Percentiles rank a stretch among this genome's conserved stretches.
These are phyloP conservation scores for Lytechinus pictus DNA, from an alignment of 35 echinoderm and acorn worm species.

Conservation along the genomic window DNA sequence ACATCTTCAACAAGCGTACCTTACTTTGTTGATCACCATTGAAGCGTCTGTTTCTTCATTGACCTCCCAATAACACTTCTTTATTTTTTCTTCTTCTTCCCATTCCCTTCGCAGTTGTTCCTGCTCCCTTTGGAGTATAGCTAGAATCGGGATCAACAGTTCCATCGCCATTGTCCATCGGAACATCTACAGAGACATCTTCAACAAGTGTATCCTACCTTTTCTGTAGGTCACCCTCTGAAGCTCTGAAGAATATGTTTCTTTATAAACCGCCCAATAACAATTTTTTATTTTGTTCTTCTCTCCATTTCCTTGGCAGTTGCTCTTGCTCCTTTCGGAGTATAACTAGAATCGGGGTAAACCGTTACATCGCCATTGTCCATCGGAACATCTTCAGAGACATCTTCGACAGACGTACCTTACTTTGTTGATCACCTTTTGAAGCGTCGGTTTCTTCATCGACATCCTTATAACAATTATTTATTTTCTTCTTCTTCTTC, in stretches of 20 bases:
- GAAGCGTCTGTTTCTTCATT: conserved; percentile 66
- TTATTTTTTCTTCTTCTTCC: background rate
- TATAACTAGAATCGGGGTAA: conserved; percentile 61
- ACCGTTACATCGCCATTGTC: conserved; percentile 64
- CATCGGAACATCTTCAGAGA: conserved; percentile 52
- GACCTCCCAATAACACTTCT: conserved; percentile 31
- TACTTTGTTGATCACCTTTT: conserved; percentile 45
- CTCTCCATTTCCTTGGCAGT: background rate
- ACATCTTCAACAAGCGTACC: conserved; percentile 63
- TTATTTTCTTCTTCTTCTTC: too few species aligned
- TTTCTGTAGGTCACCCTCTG: too few species aligned
- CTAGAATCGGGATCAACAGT: conserved; percentile 61
- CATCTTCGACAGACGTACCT: conserved; percentile 61
- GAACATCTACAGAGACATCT: conserved; percentile 61
- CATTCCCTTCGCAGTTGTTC: conserved; percentile 24
- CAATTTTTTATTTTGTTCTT: background rate
- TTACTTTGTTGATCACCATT: conserved; percentile 43
- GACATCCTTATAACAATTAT: conserved; percentile 34
- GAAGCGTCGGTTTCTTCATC: conserved; percentile 66
- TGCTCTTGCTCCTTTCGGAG: conserved; percentile 67
- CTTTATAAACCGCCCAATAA: conserved; percentile 59
- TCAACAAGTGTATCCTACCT: too few species aligned
- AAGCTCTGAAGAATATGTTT: too few species aligned
- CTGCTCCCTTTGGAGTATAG: conserved; percentile 70
- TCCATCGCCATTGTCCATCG: conserved; percentile 59